Evolutionary conservation across 2,797 vertebrate genomes (phyloP), one percentile per base, ranked within the genome.

Genomic region (Diplodus sargus): DNA sequence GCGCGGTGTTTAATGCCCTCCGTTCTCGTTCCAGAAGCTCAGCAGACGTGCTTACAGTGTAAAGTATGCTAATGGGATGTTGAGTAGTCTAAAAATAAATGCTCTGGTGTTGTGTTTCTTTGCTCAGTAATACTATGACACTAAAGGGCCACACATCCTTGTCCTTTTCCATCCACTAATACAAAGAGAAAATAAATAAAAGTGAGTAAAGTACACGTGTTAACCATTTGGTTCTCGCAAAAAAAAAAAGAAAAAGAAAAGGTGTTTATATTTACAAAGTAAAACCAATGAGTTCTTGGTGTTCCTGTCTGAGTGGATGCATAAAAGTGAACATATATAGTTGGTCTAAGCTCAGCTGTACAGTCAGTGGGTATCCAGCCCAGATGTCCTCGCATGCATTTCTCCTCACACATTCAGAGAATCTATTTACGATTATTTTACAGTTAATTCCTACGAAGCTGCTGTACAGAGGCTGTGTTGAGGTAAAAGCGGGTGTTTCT

Each of bases 311-410:
- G 78, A 80, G 76, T 77, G 78, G 87, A 88, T 92, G 89, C 91
- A 93, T 92, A 93, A 90, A 89, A 89, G 84, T 90, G 81, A 88
- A 88, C 71, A 66, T 85, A 78, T 74, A 83, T 81, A 77, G 80
- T 82, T 83, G 76, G 78, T 85, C 76, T 80, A 85, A 84, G 79
- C 81, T 90, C 83, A 76, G 85, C 90, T 91, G 88, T 92, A 92
- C 89, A 87, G 84, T 90, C 78, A 14, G 82, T 90, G 92, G 94
- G 91, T 91, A 92, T 92, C 92, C 93, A 93, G 93, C 92, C 94
- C 91, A 91, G 56, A 57, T 60, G 76, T 84, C 81, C 76, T 90
- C 8, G 75, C 92, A 92, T 91, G 89, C 91, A 91, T 80, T 85
- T 77, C 43, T 85, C 83, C 80, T 79, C 89, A 91, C 88, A 90